Percentiles rank a stretch among this genome's conserved stretches.
Evolutionary conservation across 2,888 invertebrate species (phyloP).

Genomic region (Drosophila niveifrons): DNA sequence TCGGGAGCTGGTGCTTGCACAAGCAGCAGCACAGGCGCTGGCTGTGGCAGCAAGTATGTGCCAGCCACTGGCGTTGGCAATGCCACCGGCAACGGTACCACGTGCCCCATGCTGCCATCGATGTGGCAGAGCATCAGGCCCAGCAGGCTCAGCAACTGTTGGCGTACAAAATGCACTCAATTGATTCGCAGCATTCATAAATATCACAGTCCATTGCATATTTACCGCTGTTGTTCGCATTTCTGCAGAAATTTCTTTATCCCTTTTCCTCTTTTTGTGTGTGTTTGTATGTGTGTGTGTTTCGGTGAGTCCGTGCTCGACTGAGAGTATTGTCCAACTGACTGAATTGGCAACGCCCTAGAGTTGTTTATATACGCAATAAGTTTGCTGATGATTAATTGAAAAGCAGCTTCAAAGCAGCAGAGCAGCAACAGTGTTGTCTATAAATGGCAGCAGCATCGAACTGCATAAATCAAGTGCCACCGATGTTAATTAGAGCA

Average conservation of each 20-base stretch:
- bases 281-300: background rate
- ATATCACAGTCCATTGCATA: conserved; percentile 20
- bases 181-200: conserved; percentile 1
- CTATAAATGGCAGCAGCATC: conserved; percentile 72
- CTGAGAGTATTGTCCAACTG: conserved; percentile 53
- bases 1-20: conserved; percentile 54
- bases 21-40: conserved; percentile 36
- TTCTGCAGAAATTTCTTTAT: conserved; percentile 7
- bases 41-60: conserved; percentile 56
- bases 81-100: conserved; percentile 62
- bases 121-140: conserved; percentile 32
- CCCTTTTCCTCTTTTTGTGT: conserved; percentile 24
- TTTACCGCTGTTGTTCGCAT: conserved; percentile 60
- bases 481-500: conserved; percentile 62
- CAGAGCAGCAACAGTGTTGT: conserved; percentile 36
- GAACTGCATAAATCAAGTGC: conserved; percentile 65
- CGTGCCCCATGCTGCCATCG: conserved; percentile 36
- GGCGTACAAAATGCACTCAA: conserved; percentile 4
- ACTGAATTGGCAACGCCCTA: conserved; percentile 58
- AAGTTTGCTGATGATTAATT: conserved; percentile 53
- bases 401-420: conserved; percentile 15
- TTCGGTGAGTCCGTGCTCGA: conserved; percentile 31
- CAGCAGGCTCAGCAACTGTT: conserved; percentile 51
- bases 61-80: conserved; percentile 39
- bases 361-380: conserved; percentile 61